Evolutionary conservation across 2,888 invertebrate genomes (phyloP), one percentile per base, ranked within the genome.

Genomic region (Hypolimnas misippus): DNA sequence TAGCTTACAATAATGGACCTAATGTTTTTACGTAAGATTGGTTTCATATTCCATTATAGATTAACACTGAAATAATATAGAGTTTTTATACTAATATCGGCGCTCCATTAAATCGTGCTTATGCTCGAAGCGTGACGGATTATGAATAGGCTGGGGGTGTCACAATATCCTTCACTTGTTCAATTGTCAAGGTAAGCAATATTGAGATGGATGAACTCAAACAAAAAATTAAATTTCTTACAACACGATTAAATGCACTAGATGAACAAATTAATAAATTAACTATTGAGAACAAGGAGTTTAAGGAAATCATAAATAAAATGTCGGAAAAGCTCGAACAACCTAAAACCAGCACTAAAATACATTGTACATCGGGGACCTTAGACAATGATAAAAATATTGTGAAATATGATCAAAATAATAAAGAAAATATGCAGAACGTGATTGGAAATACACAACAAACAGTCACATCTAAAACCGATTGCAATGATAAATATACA

Each of bases 161-260:
- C 50, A 65, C 62, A 66, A 66, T 55, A 57, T 63, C 55, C 65
- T 66, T 68, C 66, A 66, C 52, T 63, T 3, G 29, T 55, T 55
- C 59, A 70, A 60, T 65, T 68, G 63, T 55, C 70, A 70, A 70
- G 68, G 70, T 63, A 35, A 65, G 33, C 38, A 53, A 49, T 54
- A 35, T 35, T 35, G 35, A 35, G 35, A 35, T 35, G 35, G 35
- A 35, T 35, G 35, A 35, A 35, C 35, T 35, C 35, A 35, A 35
- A 35, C 35, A 35, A 35, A 35, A 35, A 35, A 35, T 35, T 35
- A 35, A 35, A 35, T 35, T 35, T 35, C 35, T 35, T 12, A 35
- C 35, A 10, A 35, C 10, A 35, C 35, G 35, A 35, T 35, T 35
- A 35, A 35, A 35, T 35, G 35, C 35, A 35, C 35, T 35, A 35